phyloP scores from a whole-genome alignment of 2,113 vertebrate genomes.

The Lates calcarifer region DNA sequence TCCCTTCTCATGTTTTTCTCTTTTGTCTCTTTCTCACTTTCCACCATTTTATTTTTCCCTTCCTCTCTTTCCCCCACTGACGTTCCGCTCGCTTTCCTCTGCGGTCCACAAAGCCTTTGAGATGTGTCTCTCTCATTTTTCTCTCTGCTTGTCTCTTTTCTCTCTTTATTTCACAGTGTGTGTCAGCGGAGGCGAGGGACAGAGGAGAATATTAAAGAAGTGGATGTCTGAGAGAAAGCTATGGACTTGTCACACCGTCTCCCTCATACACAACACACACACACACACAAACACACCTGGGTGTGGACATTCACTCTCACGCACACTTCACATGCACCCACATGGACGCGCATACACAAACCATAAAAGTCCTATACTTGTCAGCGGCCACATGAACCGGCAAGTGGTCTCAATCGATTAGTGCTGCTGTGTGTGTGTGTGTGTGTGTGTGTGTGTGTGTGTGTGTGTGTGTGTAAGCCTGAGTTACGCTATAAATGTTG shows the following conservation, averaged over 20 bases:
- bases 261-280: not conserved
- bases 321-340: slow-evolving; percentile 1
- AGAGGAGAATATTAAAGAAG: slow-evolving; percentile 68
- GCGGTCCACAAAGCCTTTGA: slow-evolving; percentile 42
- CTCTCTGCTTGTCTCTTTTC: slow-evolving; percentile 51
- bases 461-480: too few species aligned
- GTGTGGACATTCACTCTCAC: not conserved
- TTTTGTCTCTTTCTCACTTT: slow-evolving; percentile 9
- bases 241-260: slow-evolving; percentile 31
- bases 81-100: not conserved
- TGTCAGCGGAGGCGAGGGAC: slow-evolving; percentile 29
- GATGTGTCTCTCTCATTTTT: slow-evolving; percentile 55
- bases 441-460: slow-evolving; percentile 22
- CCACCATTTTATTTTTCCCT: slow-evolving; percentile 1
- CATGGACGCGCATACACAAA: slow-evolving; percentile 13
- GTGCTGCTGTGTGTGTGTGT: slow-evolving; percentile 35
- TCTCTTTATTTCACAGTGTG: slow-evolving; percentile 63
- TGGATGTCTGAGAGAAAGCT: slow-evolving; percentile 31
- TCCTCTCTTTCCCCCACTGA: not conserved
- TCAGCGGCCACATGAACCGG: slow-evolving; percentile 43
- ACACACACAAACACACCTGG: not conserved
- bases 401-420: slow-evolving; percentile 71
- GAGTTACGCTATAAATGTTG: slow-evolving; percentile 46
- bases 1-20: slow-evolving; percentile 3
- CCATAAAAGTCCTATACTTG: slow-evolving; percentile 11